Conservation (phyloP, 2,888 invertebrate species). For the Machimus rusticus region DNA sequence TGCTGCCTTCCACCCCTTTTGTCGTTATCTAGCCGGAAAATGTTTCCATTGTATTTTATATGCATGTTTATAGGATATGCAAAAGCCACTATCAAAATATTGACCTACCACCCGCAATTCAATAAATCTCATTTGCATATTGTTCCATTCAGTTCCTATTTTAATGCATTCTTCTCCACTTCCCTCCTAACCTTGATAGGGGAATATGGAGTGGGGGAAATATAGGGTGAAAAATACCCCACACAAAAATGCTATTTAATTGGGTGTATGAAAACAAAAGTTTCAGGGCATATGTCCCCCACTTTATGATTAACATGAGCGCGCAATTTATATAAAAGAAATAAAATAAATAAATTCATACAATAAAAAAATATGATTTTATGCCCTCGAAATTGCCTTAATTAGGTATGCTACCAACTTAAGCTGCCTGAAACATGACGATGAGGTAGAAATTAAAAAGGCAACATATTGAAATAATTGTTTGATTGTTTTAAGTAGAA, state of each 20-base stretch:
- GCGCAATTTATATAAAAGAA: too few species aligned
- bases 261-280: background rate
- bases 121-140: background rate
- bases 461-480: too few species aligned
- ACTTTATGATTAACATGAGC: too few species aligned
- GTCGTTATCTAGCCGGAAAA: background rate
- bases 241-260: background rate
- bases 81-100: background rate
- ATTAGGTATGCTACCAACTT: background rate
- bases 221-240: background rate
- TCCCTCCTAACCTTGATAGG: background rate
- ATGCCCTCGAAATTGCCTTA: background rate
- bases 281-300: background rate
- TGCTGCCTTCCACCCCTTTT: background rate
- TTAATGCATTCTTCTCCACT: background rate
- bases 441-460: too few species aligned
- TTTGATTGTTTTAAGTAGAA: too few species aligned
- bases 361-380: background rate
- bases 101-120: background rate
- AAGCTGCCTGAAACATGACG: background rate
- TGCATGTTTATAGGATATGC: background rate
- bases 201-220: background rate
- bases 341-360: too few species aligned
- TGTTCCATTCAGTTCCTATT: background rate
- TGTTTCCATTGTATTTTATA: background rate